These are phyloP conservation scores for Alentia gelatinosa DNA, from an alignment of 2,888 invertebrate genomes.

Conservation along the genomic window DNA sequence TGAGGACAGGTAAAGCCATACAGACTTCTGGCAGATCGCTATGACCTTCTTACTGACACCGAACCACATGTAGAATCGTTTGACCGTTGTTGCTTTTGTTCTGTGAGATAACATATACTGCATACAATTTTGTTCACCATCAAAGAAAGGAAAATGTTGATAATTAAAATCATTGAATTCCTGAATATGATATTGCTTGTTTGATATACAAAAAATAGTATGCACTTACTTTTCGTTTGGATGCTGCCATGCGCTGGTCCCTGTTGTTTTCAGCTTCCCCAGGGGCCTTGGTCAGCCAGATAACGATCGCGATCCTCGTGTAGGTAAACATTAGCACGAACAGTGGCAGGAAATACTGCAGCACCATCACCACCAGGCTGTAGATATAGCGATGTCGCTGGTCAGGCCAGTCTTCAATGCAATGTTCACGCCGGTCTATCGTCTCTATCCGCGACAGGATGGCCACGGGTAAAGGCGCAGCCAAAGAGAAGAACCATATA, in stretches of 20 bases:
- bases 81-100: no score
- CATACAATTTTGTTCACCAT: no score
- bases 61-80: no score
- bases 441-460: conserved; percentile 84
- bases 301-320: conserved; percentile 91
- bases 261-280: conserved; percentile 92
- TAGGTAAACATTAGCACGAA: conserved; percentile 92
- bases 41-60: no score
- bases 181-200: no score
- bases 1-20: no score
- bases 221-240: conserved; percentile 90
- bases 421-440: conserved; percentile 54
- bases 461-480: conserved; percentile 90
- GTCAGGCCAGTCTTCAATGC: conserved; percentile 69
- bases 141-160: no score
- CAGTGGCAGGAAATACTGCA: conserved; percentile 93
- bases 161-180: no score
- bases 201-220: no score
- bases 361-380: conserved; percentile 87
- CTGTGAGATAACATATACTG: no score
- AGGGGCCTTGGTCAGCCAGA: conserved; percentile 93
- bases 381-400: conserved; percentile 83
- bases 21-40: no score
- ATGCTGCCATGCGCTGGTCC: conserved; percentile 91
- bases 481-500: conserved; percentile 89